phyloP scores from a whole-genome alignment of 1,140 invertebrate genomes.

The Procambarus virginalis region DNA sequence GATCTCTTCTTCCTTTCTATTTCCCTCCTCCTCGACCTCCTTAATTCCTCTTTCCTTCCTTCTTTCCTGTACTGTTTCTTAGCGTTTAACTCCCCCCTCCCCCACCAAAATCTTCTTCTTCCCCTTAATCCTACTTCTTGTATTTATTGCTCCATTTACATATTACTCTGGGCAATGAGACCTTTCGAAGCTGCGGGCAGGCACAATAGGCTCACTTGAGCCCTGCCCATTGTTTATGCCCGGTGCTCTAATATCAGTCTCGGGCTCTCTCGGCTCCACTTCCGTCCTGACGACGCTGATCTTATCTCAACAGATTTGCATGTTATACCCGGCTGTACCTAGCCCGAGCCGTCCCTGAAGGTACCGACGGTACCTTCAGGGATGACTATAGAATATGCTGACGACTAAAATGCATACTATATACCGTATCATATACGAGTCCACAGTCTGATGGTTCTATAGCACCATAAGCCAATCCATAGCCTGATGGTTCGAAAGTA shows the following conservation, averaged over 20 bases:
- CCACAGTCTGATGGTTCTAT: no score
- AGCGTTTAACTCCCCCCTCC: no score
- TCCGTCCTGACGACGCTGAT: neutral
- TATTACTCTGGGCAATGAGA: slow-evolving; percentile 31
- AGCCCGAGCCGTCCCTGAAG: neutral
- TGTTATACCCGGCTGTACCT: slow-evolving; percentile 3
- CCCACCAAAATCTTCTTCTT: neutral
- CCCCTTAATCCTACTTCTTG: neutral
- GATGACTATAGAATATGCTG: no score
- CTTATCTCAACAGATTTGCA: slow-evolving; percentile 13
- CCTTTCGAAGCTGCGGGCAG: slow-evolving; percentile 45
- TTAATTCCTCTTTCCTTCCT: neutral
- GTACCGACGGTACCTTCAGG: neutral
- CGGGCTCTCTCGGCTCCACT: slow-evolving; percentile 34
- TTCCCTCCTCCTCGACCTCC: neutral
- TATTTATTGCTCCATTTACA: slow-evolving; percentile 54
- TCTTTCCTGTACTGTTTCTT: no score
- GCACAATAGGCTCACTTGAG: slow-evolving; percentile 50
- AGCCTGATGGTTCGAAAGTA: no score
- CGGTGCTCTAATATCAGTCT: slow-evolving; percentile 36
- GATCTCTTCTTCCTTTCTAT: neutral
- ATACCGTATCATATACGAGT: no score
- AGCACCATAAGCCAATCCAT: no score
- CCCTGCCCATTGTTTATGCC: slow-evolving; percentile 35
- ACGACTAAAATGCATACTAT: no score